Conservation (phyloP, 2,888 invertebrate species). For the Morpho achilles region DNA sequence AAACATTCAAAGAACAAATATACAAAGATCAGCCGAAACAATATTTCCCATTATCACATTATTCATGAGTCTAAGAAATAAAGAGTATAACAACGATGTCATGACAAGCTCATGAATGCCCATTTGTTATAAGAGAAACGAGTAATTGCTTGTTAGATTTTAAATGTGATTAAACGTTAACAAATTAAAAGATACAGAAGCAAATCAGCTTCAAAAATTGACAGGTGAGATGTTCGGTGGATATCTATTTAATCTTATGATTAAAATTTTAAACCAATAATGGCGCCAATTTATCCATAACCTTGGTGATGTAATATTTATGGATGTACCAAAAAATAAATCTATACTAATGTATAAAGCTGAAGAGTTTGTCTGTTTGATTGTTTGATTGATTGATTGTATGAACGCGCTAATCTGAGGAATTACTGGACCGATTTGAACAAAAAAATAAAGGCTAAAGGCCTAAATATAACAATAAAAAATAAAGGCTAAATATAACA, state of each 20-base stretch:
- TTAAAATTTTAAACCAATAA: too few species aligned
- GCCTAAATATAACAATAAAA: too few species aligned
- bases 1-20: slow-evolving; percentile 12
- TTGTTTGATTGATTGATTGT: too few species aligned
- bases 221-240: slow-evolving; percentile 30
- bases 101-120: slow-evolving; percentile 29
- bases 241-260: not conserved
- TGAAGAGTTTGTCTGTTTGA: too few species aligned
- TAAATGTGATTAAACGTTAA: slow-evolving; percentile 17
- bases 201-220: slow-evolving; percentile 43
- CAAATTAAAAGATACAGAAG: slow-evolving; percentile 37
- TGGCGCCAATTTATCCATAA: too few species aligned
- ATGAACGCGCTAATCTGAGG: too few species aligned
- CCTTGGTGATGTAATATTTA: too few species aligned
- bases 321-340: too few species aligned
- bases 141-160: slow-evolving; percentile 44
- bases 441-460: too few species aligned
- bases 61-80: slow-evolving; percentile 32
- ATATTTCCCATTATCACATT: slow-evolving; percentile 20
- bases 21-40: slow-evolving; percentile 10
- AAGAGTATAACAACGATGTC: slow-evolving; percentile 30
- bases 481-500: too few species aligned
- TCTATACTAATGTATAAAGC: too few species aligned
- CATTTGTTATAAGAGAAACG: slow-evolving; percentile 35
- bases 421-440: too few species aligned